Percentiles rank a stretch among this genome's conserved stretches.
Evolutionary conservation across 2,888 invertebrate species (phyloP).

Genomic region (Ecdyonurus torrentis): DNA sequence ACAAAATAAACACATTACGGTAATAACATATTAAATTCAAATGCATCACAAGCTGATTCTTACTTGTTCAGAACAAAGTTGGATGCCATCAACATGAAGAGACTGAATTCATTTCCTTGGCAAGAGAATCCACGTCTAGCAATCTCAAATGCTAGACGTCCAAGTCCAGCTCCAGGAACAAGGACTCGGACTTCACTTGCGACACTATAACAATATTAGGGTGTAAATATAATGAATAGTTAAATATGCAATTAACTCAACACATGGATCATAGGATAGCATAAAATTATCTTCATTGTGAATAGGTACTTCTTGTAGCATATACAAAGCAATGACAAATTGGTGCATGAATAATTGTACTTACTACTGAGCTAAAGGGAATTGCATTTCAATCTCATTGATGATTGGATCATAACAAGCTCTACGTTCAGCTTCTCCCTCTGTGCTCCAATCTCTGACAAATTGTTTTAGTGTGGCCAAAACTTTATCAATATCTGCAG

Average conservation of each 20-base stretch:
- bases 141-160: conserved; percentile 85
- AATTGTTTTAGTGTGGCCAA: conserved; percentile 89
- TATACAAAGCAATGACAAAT: too few relatives aligned
- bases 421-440: conserved; percentile 63
- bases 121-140: conserved; percentile 78
- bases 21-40: background rate
- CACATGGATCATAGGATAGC: background rate
- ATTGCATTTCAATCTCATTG: conserved; percentile 57
- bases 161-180: conserved; percentile 94
- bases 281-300: background rate
- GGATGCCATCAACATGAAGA: conserved; percentile 94
- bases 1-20: background rate
- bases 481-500: conserved; percentile 56
- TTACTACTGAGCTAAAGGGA: conserved; percentile 41
- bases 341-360: conserved; percentile 8
- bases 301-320: background rate
- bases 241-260: too few relatives aligned
- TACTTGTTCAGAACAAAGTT: conserved; percentile 87
- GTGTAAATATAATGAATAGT: too few relatives aligned
- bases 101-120: conserved; percentile 95
- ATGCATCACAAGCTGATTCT: conserved; percentile 15
- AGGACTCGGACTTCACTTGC: conserved; percentile 46
- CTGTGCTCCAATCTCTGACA: conserved; percentile 89
- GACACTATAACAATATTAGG: background rate
- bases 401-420: conserved; percentile 84